phyloP scores from a whole-genome alignment of 2,113 vertebrate species.

The Labeo catla region DNA sequence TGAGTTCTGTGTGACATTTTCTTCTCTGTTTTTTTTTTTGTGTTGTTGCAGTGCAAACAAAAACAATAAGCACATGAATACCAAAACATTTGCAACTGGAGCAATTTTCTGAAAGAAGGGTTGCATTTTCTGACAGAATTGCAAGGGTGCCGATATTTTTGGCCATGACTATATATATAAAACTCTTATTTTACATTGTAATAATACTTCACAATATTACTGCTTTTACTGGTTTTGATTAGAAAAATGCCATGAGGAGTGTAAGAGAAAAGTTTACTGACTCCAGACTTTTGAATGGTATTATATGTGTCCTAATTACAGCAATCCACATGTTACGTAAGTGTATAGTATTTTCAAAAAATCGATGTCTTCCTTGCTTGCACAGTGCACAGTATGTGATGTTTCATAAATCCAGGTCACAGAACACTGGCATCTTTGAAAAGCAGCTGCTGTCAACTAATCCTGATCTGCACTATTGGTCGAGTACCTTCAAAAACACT shows the following conservation, averaged over 20 bases:
- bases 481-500: neutral
- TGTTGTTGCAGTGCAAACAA: too few species aligned
- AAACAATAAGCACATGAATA: too few species aligned
- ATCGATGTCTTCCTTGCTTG: neutral
- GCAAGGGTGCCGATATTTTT: too few species aligned
- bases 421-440: neutral
- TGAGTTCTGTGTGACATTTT: too few species aligned
- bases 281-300: neutral
- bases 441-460: neutral
- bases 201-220: neutral
- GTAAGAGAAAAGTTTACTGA: neutral
- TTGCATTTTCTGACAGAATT: too few species aligned
- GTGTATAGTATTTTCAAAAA: neutral
- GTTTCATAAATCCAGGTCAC: neutral
- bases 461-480: neutral
- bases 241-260: neutral
- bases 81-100: too few species aligned
- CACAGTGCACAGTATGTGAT: neutral
- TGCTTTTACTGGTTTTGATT: neutral
- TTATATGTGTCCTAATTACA: neutral
- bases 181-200: neutral
- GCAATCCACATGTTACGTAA: neutral
- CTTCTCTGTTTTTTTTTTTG: too few species aligned
- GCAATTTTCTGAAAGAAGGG: too few species aligned
- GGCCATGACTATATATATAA: too few species aligned